These are phyloP conservation scores for Halocaridina rubra DNA, from an alignment of 2,888 invertebrate genomes.

Conservation along the genomic window DNA sequence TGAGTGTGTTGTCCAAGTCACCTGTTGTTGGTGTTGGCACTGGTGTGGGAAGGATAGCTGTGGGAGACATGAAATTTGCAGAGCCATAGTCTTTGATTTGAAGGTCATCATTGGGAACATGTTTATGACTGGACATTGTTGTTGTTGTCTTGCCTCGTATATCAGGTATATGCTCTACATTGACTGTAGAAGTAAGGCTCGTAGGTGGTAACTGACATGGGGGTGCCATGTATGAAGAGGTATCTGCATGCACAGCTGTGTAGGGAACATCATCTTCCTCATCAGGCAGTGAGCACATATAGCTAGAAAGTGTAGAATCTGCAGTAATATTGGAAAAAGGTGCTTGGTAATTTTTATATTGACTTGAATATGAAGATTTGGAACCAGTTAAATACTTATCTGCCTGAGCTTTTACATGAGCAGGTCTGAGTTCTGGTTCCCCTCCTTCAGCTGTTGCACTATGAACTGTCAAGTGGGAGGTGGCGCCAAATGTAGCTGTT, in stretches of 20 bases:
- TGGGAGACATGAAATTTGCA: not conserved
- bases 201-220: no score
- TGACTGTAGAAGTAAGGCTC: not conserved
- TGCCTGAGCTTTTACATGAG: slow-evolving; percentile 18
- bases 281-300: slow-evolving; percentile 39
- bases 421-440: slow-evolving; percentile 38
- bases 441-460: not conserved
- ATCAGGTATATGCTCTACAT: not conserved
- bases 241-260: no score
- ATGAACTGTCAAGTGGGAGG: slow-evolving; percentile 17
- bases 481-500: not conserved
- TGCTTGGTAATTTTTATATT: not conserved
- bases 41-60: slow-evolving; percentile 28
- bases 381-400: not conserved
- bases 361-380: not conserved
- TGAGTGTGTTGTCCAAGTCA: not conserved
- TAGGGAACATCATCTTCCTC: slow-evolving; percentile 43
- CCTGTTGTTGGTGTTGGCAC: slow-evolving; percentile 25
- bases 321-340: slow-evolving; percentile 21
- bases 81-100: no score
- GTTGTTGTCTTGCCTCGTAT: no score
- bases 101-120: no score
- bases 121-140: no score
- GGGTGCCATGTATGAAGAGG: no score
- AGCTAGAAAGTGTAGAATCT: slow-evolving; percentile 35